Conservation (phyloP, 2,888 invertebrate genomes). For the Oscheius sp. region DNA sequence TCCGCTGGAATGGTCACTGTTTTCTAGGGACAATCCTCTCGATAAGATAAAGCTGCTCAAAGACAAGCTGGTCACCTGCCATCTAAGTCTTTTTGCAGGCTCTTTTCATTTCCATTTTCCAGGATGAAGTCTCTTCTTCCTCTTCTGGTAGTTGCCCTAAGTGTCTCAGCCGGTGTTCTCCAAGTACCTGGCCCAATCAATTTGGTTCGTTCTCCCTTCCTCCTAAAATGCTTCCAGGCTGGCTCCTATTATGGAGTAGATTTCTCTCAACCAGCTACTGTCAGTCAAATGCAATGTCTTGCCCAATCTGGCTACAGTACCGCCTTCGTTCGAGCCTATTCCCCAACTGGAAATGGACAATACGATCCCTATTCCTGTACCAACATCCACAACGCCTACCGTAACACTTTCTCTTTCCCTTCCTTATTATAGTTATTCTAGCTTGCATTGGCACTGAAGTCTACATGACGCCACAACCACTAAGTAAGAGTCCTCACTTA, state of each 20-base stretch:
- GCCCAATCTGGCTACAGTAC: conserved; percentile 32
- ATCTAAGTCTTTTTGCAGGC: background rate
- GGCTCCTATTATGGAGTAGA: conserved; percentile 35
- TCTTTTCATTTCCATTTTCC: background rate
- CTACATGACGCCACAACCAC: conserved; percentile 53
- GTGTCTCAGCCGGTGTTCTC: background rate
- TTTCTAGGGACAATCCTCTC: conserved; percentile 4
- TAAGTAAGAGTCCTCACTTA: conserved; percentile 38
- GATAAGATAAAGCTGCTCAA: conserved; percentile 17
- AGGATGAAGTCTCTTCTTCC: background rate
- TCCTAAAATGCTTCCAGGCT: no score
- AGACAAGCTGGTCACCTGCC: conserved; percentile 6
- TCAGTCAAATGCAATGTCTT: conserved; percentile 34
- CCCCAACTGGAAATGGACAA: conserved; percentile 45
- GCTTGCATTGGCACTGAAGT: conserved; percentile 49
- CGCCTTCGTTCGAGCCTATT: conserved; percentile 41
- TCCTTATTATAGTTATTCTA: background rate
- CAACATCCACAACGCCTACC: conserved; percentile 46
- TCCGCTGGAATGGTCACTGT: background rate
- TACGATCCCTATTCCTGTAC: conserved; percentile 43
- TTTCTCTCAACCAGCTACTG: conserved; percentile 34
- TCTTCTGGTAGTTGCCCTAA: background rate
- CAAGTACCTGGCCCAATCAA: background rate
- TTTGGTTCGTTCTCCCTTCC: no score
- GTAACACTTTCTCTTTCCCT: background rate